A percentile compares a stretch with the other conserved stretches of the same genome.
Evolutionary conservation across 1,140 invertebrate genomes (phyloP).

Genomic region (Fragariocoptes setiger): DNA sequence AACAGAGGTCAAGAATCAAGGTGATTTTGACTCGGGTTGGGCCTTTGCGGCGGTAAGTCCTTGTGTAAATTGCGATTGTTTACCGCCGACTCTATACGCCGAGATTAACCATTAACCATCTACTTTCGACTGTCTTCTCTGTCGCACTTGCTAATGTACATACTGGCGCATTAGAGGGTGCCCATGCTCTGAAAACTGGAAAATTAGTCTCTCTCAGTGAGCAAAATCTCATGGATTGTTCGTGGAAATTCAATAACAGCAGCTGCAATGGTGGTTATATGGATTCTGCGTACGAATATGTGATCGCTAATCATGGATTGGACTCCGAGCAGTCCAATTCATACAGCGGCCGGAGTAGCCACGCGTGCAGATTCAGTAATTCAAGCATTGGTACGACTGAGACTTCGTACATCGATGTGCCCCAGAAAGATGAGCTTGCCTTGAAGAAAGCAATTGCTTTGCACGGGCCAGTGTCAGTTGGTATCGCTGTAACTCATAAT

Average conservation of each 20-base stretch:
- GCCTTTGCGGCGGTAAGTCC: conserved; percentile 30
- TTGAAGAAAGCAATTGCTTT: conserved; percentile 22
- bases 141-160: too few relatives aligned
- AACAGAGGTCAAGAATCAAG: conserved; percentile 46
- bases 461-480: conserved; percentile 23
- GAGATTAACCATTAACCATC: conserved; percentile 38
- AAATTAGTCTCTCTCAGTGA: conserved; percentile 66
- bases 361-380: conserved; percentile 32
- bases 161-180: conserved; percentile 82
- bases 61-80: not conserved
- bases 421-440: conserved; percentile 14
- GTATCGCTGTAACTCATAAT: not conserved
- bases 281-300: conserved; percentile 36
- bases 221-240: conserved; percentile 90
- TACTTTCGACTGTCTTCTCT: conserved; percentile 69
- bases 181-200: conserved; percentile 55
- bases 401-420: conserved; percentile 8
- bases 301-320: conserved; percentile 20
- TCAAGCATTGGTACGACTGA: conserved; percentile 18
- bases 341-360: conserved; percentile 18
- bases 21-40: conserved; percentile 16
- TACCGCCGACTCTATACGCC: not conserved
- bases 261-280: conserved; percentile 83
- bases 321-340: conserved; percentile 21
- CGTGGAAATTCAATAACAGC: conserved; percentile 53